Evolutionary conservation across 2,888 invertebrate genomes (phyloP).

Genomic region (Spodoptera littoralis): DNA sequence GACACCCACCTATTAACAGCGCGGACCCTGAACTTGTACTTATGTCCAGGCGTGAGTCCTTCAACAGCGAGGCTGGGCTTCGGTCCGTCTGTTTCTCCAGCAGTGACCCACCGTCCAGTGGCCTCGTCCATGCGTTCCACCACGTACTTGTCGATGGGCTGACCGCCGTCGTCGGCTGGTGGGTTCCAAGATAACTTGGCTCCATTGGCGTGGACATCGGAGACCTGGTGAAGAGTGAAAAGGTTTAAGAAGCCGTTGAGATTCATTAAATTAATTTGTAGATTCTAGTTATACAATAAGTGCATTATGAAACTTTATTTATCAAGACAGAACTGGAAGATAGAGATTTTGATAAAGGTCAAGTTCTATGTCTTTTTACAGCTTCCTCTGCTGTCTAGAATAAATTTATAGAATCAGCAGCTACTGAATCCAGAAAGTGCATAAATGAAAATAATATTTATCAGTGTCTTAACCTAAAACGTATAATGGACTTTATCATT

Average conservation of each 20-base stretch:
- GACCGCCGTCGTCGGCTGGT: conserved; percentile 98
- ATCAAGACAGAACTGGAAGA: no score
- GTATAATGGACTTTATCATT: no score
- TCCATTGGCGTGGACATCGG: conserved; percentile 96
- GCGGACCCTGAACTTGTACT: conserved; percentile 98
- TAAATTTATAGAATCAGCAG: no score
- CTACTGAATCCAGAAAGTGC: no score
- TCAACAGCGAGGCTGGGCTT: conserved; percentile 93
- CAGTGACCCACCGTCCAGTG: conserved; percentile 97
- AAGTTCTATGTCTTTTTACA: no score
- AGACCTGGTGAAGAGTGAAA: conserved; percentile 72
- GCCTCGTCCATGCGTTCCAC: conserved; percentile 98
- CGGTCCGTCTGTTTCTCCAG: conserved; percentile 97
- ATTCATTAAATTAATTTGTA: background rate
- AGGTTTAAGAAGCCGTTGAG: background rate
- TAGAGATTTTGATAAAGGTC: no score
- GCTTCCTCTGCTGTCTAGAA: no score
- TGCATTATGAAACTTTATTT: no score
- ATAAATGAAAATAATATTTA: no score
- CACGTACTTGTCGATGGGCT: conserved; percentile 97
- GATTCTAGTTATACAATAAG: no score
- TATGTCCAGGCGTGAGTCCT: conserved; percentile 96
- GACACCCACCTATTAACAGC: conserved; percentile 94
- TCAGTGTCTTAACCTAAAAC: no score
- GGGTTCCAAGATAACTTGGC: conserved; percentile 97